phyloP scores from a whole-genome alignment of 2,888 invertebrate genomes.

The Ptychoptera contaminata region DNA sequence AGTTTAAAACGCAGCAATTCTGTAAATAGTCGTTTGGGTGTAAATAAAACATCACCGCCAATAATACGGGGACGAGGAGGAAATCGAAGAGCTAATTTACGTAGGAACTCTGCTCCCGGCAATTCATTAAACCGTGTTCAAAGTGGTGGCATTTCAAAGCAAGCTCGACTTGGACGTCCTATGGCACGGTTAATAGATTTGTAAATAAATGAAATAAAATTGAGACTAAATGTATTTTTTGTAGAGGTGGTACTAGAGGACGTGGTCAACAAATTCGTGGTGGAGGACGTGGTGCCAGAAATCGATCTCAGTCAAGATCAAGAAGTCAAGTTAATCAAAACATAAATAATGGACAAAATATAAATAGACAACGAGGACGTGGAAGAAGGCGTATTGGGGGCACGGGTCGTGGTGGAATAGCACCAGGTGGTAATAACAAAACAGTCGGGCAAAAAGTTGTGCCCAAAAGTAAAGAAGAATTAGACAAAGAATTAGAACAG shows the following conservation, averaged over 20 bases:
- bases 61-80: constrained; percentile 17
- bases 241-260: constrained; percentile 16
- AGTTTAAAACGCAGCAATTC: constrained; percentile 8
- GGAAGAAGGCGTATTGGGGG: constrained; percentile 13
- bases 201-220: too few relatives aligned
- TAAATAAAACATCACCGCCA: constrained; percentile 3
- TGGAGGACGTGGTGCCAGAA: neutral
- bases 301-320: constrained; percentile 8
- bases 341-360: constrained; percentile 2
- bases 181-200: constrained; percentile 4
- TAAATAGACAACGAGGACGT: constrained; percentile 9
- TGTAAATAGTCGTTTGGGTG: constrained; percentile 8
- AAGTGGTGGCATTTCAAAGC: neutral
- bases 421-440: constrained; percentile 8
- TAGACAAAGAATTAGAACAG: constrained; percentile 52
- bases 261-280: constrained; percentile 2
- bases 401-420: constrained; percentile 17
- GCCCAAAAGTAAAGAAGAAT: constrained; percentile 37
- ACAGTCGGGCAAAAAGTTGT: constrained; percentile 1
- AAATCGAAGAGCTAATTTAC: constrained; percentile 19
- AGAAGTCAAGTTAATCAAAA: constrained; percentile 19
- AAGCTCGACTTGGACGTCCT: constrained; percentile 11
- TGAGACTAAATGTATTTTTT: too few relatives aligned
- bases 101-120: neutral
- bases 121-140: neutral